Evolutionary conservation across 2,797 vertebrate genomes (phyloP).

Genomic region (Potorous gilbertii): DNA sequence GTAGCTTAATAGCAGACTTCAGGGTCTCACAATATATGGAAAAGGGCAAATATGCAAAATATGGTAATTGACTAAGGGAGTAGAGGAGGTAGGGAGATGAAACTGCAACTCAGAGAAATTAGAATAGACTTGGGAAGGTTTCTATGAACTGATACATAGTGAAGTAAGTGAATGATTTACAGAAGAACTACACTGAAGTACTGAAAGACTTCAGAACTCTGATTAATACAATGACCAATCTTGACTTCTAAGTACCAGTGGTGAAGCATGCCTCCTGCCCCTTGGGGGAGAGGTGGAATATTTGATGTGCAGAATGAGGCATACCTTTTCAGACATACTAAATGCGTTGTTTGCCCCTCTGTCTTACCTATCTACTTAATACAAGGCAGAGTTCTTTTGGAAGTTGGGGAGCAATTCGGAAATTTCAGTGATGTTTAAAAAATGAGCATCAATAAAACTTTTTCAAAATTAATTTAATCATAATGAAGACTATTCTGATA

Average conservation of each 20-base stretch:
- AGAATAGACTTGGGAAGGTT: background rate
- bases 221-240: no score
- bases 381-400: background rate
- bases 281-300: no score
- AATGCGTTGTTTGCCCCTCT: no score
- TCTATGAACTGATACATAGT: background rate
- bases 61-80: background rate
- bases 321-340: no score
- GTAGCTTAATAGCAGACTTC: slow-evolving; percentile 10
- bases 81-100: background rate
- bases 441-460: slow-evolving; percentile 55
- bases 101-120: background rate
- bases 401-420: background rate
- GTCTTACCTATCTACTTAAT: no score
- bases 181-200: background rate
- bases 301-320: no score
- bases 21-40: background rate
- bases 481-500: slow-evolving; percentile 50
- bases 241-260: no score
- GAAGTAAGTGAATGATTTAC: background rate
- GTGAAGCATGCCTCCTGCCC: no score
- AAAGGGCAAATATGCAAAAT: slow-evolving; percentile 9
- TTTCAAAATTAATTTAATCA: background rate
- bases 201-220: no score
- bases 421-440: slow-evolving; percentile 22